Evolutionary conservation across 2,113 vertebrate species (phyloP), one percentile per base, ranked within the genome.

Genomic region (Oryzias curvinotus): DNA sequence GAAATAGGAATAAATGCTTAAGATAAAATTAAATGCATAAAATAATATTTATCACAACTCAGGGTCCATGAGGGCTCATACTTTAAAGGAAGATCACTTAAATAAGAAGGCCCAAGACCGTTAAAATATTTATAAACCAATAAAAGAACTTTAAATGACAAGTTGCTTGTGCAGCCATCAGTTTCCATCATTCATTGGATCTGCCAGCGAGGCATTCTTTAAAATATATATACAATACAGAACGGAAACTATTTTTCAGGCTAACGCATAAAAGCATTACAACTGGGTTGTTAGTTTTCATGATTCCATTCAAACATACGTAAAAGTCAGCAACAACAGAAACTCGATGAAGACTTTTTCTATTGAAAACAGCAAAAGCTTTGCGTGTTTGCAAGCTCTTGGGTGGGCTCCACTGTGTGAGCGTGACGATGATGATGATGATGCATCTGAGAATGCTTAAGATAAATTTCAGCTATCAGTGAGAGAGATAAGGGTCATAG

Each of bases 401-500:
- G 42, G 5, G 30, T 45, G 50, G 64, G 56, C 68, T 68, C 65
- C 57, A 52, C 19, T 57, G 44, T 60, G 56, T 43, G 55, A 4
- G 36, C 57, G 75, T 66, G 60, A 36, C 21, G 36, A 36, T 23
- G 52, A 23, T 3, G 45, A 74, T 61, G 63, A 77, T 71, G 66
- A 80, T 80, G 79, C 52, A 44, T 70, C 65, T 58, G 45, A 61
- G 51, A 79, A 78, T 78, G 75, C 74, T 81, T 83, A 85, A 84
- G 78, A 63, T 65, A 76, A 75, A 85, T 82, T 80, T 82, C 73
- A 76, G 77, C 75, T 83, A 83, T 86, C 87, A 86, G 69, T 71
- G 68, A 68, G 68, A 70, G 66, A 77, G 73, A 87, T 71, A 77
- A 71, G 62, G 83, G 75, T 80, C 80, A 71, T 16, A 77, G 76